Percentiles rank a stretch among this genome's conserved stretches.
These are phyloP conservation scores for Paramormyrops kingsleyae DNA, from an alignment of 2,113 vertebrate species.

Conservation along the genomic window DNA sequence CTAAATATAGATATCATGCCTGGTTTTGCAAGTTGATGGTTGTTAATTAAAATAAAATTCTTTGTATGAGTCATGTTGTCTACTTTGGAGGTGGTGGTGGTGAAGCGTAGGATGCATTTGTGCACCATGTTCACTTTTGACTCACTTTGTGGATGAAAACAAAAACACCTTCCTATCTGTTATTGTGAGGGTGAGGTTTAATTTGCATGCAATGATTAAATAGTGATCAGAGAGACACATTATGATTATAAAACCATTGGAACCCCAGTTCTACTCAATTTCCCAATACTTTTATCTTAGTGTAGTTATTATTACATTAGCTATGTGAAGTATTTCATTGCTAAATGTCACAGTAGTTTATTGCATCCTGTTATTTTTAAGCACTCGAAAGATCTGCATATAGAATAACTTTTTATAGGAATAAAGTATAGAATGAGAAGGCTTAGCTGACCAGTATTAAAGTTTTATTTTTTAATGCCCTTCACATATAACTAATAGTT, in stretches of 20 bases:
- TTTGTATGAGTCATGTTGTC: neutral
- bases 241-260: neutral
- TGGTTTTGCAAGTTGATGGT: neutral
- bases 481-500: neutral
- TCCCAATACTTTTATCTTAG: neutral
- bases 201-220: constrained; percentile 10
- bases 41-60: neutral
- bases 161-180: neutral
- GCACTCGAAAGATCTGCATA: neutral
- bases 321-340: neutral
- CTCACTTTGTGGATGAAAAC: constrained; percentile 1
- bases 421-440: neutral
- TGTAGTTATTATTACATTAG: neutral
- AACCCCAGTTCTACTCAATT: neutral
- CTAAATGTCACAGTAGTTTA: neutral
- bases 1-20: constrained; percentile 9
- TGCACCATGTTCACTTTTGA: neutral
- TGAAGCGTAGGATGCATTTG: neutral
- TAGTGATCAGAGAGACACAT: neutral
- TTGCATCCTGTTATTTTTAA: neutral
- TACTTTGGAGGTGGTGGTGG: neutral
- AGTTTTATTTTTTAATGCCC: neutral
- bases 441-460: neutral
- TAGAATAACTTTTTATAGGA: neutral
- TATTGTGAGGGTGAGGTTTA: neutral